Evolutionary conservation across 2,113 vertebrate genomes (phyloP).

Genomic region (Herpailurus yagouaroundi): DNA sequence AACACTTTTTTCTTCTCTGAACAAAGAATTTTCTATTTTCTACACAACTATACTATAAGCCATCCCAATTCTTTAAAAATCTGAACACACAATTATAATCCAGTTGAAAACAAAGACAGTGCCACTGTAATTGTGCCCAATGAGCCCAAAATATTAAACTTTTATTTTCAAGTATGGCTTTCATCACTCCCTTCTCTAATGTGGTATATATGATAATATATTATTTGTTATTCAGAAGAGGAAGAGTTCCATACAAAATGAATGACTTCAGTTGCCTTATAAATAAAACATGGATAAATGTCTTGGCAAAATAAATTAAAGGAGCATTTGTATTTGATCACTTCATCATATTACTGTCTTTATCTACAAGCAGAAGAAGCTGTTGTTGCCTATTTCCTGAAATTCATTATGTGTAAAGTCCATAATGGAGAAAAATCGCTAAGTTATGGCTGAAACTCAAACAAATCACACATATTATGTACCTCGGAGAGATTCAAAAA

Average conservation of each 20-base stretch:
- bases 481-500: neutral
- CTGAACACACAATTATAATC: conserved; percentile 30
- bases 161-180: conserved; percentile 69
- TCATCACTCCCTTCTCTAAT: conserved; percentile 61
- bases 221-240: conserved; percentile 66
- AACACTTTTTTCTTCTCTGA: neutral
- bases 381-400: conserved; percentile 43
- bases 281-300: conserved; percentile 72
- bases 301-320: conserved; percentile 75
- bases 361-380: conserved; percentile 33
- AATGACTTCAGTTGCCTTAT: conserved; percentile 63
- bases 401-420: conserved; percentile 56
- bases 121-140: conserved; percentile 69
- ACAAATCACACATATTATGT: conserved; percentile 44
- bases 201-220: conserved; percentile 58
- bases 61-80: neutral
- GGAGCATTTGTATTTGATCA: conserved; percentile 65
- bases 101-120: conserved; percentile 32
- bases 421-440: conserved; percentile 63
- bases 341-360: conserved; percentile 64
- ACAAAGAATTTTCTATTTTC: conserved; percentile 39
- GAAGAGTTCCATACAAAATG: conserved; percentile 62
- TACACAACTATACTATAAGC: neutral
- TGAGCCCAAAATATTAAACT: conserved; percentile 71
- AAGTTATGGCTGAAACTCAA: conserved; percentile 7